Evolutionary conservation across 2,113 vertebrate genomes (phyloP), one percentile per base, ranked within the genome.

Genomic region (Jaculus jaculus): DNA sequence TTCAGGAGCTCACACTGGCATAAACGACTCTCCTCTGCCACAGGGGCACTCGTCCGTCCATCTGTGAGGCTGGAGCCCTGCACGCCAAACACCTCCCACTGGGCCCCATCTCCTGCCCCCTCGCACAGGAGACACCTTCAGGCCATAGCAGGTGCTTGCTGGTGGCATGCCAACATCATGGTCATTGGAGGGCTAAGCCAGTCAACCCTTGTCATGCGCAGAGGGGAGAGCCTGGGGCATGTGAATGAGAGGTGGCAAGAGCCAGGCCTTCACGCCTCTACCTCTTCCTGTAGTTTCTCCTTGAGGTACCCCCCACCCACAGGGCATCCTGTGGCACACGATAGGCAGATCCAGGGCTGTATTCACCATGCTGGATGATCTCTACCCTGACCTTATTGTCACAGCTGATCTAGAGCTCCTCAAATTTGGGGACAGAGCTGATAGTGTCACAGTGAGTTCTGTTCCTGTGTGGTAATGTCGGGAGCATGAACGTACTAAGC

Each of bases 211-310:
- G 11, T 6, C 24, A n/a, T 12, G 91, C 54, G 24, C 42, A 16
- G 37, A 71, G 77, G 81, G 58, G 37, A 37, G 68, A 0, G 16
- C n/a, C 16, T 58, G 51, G 18, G 28, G 7, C 0, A 0, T 18
- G 15, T 23, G 28, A 65, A 47, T 20, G 71, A 23, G 26, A 1
- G 2, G 1, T 18, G 2, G 3, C 3, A 26, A 8, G 32, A 9
- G 10, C 60, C 71, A 80, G 69, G 34, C 10, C 69, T 60, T 47
- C 0, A 18, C 21, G 5, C 0, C 20, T 54, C 39, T 15, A 10
- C n/a, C 34, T 16, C 24, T 63, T 24, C 61, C 61, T 24, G 28
- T 23, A 1, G 18, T n/a, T 39, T 85, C 47, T 7, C 6, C 23
- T 23, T 7, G 15, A 58, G 18, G 28, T 18, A 16, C 12, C 13